phyloP scores from a whole-genome alignment of 2,888 invertebrate species.

The Diadromus collaris region DNA sequence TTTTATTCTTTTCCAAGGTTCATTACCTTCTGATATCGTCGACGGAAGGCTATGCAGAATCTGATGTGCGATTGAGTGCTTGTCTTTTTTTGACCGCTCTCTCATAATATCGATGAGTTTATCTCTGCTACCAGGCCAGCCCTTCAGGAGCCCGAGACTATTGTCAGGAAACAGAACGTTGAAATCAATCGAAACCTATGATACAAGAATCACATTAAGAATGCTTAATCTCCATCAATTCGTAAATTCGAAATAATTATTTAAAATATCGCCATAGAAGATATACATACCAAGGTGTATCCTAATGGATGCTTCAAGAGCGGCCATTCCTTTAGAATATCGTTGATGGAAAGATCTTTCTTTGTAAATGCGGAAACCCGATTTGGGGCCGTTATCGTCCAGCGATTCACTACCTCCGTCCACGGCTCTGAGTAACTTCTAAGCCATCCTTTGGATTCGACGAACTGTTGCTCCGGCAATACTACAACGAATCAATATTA shows the following conservation, averaged over 20 bases:
- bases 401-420: constrained; percentile 34
- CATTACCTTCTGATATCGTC: constrained; percentile 4
- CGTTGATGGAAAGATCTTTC: neutral
- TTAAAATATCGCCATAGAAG: neutral
- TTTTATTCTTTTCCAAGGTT: neutral
- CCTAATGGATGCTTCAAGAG: constrained; percentile 46
- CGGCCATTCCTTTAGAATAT: constrained; percentile 48
- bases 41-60: constrained; percentile 13
- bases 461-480: constrained; percentile 11
- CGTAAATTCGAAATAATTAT: neutral
- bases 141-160: constrained; percentile 15
- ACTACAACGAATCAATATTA: constrained; percentile 3
- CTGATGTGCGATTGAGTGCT: constrained; percentile 18
- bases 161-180: constrained; percentile 24
- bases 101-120: constrained; percentile 8
- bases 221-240: neutral
- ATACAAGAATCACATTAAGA: neutral
- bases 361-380: constrained; percentile 1
- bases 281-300: constrained; percentile 36
- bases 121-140: constrained; percentile 18
- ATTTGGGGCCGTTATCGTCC: constrained; percentile 34
- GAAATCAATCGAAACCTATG: constrained; percentile 20
- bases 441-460: constrained; percentile 24
- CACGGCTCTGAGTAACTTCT: constrained; percentile 36
- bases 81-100: constrained; percentile 16